Conservation (phyloP, 37 sponge, comb jelly and placozoan species). For the Petrosia ficiformis region DNA sequence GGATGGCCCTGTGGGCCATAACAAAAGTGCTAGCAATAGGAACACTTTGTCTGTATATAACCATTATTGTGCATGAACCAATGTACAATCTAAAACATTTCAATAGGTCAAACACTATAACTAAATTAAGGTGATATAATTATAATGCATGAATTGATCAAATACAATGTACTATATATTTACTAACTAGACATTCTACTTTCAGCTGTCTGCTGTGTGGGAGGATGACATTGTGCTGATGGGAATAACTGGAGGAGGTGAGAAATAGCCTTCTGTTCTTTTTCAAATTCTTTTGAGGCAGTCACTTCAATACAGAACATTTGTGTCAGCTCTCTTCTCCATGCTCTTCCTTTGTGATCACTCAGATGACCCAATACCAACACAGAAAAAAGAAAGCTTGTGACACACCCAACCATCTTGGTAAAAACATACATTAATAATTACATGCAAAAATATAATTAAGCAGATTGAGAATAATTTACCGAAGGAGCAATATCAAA, state of each 20-base stretch:
- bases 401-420: slow-evolving; percentile 39
- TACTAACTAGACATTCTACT: too few relatives aligned
- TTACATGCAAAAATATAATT: neutral
- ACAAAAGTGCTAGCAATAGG: too few relatives aligned
- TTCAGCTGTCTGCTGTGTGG: too few relatives aligned
- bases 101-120: too few relatives aligned
- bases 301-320: slow-evolving; percentile 64
- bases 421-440: too few relatives aligned
- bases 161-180: too few relatives aligned
- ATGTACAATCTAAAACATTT: too few relatives aligned
- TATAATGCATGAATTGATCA: too few relatives aligned
- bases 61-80: too few relatives aligned
- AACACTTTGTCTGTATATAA: too few relatives aligned
- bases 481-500: slow-evolving; percentile 59
- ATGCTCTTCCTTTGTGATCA: slow-evolving; percentile 53
- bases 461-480: neutral
- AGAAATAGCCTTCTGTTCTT: neutral
- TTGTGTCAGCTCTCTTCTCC: slow-evolving; percentile 39
- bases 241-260: neutral
- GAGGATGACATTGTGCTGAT: neutral
- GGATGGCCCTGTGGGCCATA: too few relatives aligned
- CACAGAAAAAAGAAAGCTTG: slow-evolving; percentile 41
- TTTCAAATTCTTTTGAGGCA: slow-evolving; percentile 1
- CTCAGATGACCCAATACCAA: slow-evolving; percentile 39
- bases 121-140: too few relatives aligned